Evolutionary conservation across 2,797 vertebrate genomes (phyloP), one percentile per base, ranked within the genome.

Genomic region (Sebastes goodei): DNA sequence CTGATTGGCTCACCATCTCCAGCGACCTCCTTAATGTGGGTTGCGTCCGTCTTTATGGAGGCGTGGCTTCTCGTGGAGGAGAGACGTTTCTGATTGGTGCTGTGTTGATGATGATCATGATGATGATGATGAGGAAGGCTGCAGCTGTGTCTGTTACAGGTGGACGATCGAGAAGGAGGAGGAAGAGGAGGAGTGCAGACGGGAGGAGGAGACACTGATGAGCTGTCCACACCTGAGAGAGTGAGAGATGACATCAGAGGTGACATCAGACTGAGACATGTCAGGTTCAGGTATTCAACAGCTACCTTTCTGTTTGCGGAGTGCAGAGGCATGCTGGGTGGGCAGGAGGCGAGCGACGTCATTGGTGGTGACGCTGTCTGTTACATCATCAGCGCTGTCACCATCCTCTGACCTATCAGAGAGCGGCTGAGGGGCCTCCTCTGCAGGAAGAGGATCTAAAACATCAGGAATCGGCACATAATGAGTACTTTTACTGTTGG

Each of bases 11-110:
- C 90, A 96, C 96, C 96, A 1, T 96, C 94, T 81, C 94, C 95
- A 6, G 96, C 94, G 0, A 89, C 95, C 49, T 95, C 91, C 74
- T 95, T 93, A 35, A 96, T 95, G 81, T 96, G 94, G 14, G 90
- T 83, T 1, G 95, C 89, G 3, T 93, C 92, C 0, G 88, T 87
- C 67, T 90, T 95, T 3, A 91, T 62, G 69, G 92, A 92, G 81
- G 94, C 42, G 80, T 89, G 91, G 87, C 92, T 95, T 85, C 76
- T 92, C 9, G 71, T 80, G 62, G 95, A 94, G 17, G 90, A 82
- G 2, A 89, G 84, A 3, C 67, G 78, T 61, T 93, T 95, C 60
- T 87, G 88, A 80, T 78, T 81, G 69, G 71, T 32, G 62, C 65
- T 73, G 20, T 25, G 84, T 2, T 4, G 78, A 49, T 21, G 82